Conservation (phyloP, 2,797 vertebrate species). For the Lithobates pipiens region DNA sequence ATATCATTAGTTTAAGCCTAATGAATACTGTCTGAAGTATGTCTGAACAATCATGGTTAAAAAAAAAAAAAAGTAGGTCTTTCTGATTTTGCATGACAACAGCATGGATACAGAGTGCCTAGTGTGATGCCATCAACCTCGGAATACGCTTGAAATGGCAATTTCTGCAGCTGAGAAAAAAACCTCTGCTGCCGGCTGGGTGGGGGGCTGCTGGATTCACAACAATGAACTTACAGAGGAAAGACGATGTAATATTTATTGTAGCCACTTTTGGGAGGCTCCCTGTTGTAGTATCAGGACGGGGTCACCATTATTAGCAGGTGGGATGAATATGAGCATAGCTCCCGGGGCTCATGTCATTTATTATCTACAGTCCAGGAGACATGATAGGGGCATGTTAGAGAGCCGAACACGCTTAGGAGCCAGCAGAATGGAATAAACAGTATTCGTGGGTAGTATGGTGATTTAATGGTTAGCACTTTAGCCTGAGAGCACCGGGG, state of each 20-base stretch:
- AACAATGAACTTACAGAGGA: slow-evolving; percentile 2
- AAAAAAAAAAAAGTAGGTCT: slow-evolving; percentile 47
- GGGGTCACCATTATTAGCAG: slow-evolving; percentile 41
- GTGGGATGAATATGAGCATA: slow-evolving; percentile 28
- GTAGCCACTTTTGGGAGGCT: slow-evolving; percentile 27
- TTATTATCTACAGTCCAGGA: slow-evolving; percentile 29
- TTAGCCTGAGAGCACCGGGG: not conserved
- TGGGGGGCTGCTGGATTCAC: slow-evolving; percentile 10
- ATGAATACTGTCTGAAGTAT: slow-evolving; percentile 55
- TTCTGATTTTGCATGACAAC: slow-evolving; percentile 60
- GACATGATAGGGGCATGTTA: slow-evolving; percentile 4
- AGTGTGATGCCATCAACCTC: slow-evolving; percentile 20
- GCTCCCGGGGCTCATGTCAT: slow-evolving; percentile 20
- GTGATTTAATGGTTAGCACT: not conserved
- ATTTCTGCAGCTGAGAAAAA: slow-evolving; percentile 24
- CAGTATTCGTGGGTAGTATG: not conserved
- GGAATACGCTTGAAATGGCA: slow-evolving; percentile 18
- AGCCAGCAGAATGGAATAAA: not conserved
- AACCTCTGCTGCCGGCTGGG: slow-evolving; percentile 5
- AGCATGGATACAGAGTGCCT: slow-evolving; percentile 15
- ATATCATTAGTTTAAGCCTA: slow-evolving; percentile 42
- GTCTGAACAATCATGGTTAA: slow-evolving; percentile 50
- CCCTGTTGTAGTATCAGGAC: slow-evolving; percentile 31
- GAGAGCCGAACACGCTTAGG: not conserved
- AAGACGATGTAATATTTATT: slow-evolving; percentile 41